phyloP scores from a whole-genome alignment of 2,113 vertebrate species.

The Oostethus manadensis region DNA sequence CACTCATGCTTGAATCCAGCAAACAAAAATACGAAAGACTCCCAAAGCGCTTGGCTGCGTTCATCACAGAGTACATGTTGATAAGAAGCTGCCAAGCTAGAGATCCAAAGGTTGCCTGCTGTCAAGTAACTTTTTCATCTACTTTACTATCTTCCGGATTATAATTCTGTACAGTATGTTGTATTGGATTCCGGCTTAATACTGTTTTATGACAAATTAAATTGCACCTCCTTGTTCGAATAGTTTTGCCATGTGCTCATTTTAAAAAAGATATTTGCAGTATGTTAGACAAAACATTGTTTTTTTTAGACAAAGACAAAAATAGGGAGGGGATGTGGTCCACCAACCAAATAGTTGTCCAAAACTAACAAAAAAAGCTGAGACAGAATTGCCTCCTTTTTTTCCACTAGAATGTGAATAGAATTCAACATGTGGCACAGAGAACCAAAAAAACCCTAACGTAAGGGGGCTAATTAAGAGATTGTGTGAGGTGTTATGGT shows the following conservation, averaged over 20 bases:
- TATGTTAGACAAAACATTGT: background rate
- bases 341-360: background rate
- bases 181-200: background rate
- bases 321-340: background rate
- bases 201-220: background rate
- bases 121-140: slow-evolving; percentile 9
- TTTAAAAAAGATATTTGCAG: background rate
- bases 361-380: background rate
- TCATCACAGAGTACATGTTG: slow-evolving; percentile 20
- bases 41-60: slow-evolving; percentile 1
- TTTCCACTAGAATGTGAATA: slow-evolving; percentile 43
- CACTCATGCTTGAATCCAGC: background rate
- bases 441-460: slow-evolving; percentile 52
- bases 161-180: background rate
- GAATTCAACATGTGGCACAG: slow-evolving; percentile 37
- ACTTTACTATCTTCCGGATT: background rate
- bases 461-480: slow-evolving; percentile 58
- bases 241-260: background rate
- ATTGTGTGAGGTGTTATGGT: slow-evolving; percentile 42
- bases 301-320: background rate
- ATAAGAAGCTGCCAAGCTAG: slow-evolving; percentile 34
- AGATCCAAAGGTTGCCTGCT: slow-evolving; percentile 49
- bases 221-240: background rate
- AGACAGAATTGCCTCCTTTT: slow-evolving; percentile 7
- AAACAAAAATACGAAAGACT: slow-evolving; percentile 7